Base-by-base conservation (phyloP, 2,888 invertebrate genomes). In the Euphydryas editha region DNA sequence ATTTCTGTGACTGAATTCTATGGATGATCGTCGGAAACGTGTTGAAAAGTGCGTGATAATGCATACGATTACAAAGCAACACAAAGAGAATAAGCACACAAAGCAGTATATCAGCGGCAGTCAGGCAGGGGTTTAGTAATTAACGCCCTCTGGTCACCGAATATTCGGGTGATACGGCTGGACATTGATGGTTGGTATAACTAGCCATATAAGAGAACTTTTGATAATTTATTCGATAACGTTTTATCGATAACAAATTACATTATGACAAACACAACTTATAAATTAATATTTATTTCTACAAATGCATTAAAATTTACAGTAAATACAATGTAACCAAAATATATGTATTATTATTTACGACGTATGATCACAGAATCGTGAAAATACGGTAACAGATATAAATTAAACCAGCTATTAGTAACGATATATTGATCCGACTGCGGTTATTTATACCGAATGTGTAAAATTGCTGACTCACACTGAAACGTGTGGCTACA, bases 361-460 rank as follows among this genome's bases (percentile, higher is more conserved):
- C n/a, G 17, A 54, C 5, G 17, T 30, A 18, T n/a, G 36, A 36
- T 54, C 49, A 24, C 49, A 24, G 15, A 15, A 44, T 20, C 49
- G 30, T 17, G 36, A 46, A 24, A 58, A 58, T 63, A 44, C 24
- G 47, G 30, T 17, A 39, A 24, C 49, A 56, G 30, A 49, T 49
- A 54, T 58, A 58, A 62, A 62, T 49, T 24, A 64, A 54, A 18
- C 51, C 30, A 59, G 49, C 44, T 46, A 54, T 37, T 59, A 5
- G 42, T 57, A 44, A 17, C 64, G 51, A 64, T 47, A 46, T 44
- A 54, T 62, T 56, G 62, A 62, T 66, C 62, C 44, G 30, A 37
- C 58, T 59, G 65, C 47, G 56, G 47, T 36, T 65, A 55, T 55
- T 62, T 49, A 56, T 62, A 65, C 37, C 59, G 62, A 68, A 64